These are phyloP conservation scores for Bradypodion pumilum DNA, from an alignment of 2,797 vertebrate genomes.

Conservation along the genomic window DNA sequence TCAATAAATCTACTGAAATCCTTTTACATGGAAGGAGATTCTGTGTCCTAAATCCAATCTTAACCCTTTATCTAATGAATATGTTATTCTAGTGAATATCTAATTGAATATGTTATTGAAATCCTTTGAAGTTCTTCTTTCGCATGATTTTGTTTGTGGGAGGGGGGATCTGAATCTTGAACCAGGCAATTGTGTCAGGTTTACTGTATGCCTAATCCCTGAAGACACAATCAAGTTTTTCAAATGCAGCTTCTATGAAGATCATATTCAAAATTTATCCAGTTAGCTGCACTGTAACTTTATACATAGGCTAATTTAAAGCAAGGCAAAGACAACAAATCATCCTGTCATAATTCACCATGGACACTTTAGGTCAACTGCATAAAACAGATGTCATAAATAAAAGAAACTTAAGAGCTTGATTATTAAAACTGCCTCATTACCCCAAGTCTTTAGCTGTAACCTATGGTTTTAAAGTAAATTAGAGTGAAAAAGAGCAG, in stretches of 20 bases:
- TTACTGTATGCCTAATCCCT: constrained; percentile 36
- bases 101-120: no score
- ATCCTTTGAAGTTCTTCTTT: no score
- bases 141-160: no score
- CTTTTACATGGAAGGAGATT: no score
- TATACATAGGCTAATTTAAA: constrained; percentile 45
- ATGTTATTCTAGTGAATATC: no score
- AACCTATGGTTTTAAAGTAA: constrained; percentile 41
- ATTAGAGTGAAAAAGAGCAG: constrained; percentile 26
- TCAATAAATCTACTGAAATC: no score
- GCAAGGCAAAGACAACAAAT: constrained; percentile 46
- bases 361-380: constrained; percentile 48
- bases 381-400: constrained; percentile 48
- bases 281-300: constrained; percentile 40
- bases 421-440: constrained; percentile 42
- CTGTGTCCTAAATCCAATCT: no score
- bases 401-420: constrained; percentile 50
- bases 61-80: no score
- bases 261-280: constrained; percentile 54
- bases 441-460: constrained; percentile 29
- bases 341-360: constrained; percentile 34
- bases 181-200: constrained; percentile 49
- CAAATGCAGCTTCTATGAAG: constrained; percentile 51
- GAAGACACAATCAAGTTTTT: constrained; percentile 47
- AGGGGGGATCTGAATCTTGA: constrained; percentile 51